A percentile compares a stretch with the other conserved stretches of the same genome.
These are phyloP conservation scores for Dinoponera quadriceps DNA, from an alignment of 1,140 invertebrate species.

Conservation along the genomic window DNA sequence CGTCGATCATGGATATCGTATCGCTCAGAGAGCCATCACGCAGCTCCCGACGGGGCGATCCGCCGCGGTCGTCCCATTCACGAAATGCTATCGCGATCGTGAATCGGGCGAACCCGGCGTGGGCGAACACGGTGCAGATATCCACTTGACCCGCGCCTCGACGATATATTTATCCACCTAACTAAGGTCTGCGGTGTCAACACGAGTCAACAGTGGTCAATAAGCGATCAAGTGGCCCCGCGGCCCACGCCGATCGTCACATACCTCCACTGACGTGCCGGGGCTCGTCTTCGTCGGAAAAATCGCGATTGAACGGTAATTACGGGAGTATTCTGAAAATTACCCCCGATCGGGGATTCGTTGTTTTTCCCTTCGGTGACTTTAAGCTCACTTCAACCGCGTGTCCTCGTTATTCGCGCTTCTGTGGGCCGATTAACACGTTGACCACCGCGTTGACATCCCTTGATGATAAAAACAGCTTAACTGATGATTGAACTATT, in stretches of 20 bases:
- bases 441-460: too few species aligned
- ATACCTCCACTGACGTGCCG: conserved; percentile 65
- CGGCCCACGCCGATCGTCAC: conserved; percentile 82
- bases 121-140: conserved; percentile 82
- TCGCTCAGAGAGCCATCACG: background rate
- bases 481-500: too few species aligned
- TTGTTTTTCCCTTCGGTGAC: too few species aligned
- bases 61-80: conserved; percentile 18
- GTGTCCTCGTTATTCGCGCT: too few species aligned
- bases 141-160: conserved; percentile 83
- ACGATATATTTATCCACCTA: conserved; percentile 84
- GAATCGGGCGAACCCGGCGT: conserved; percentile 77
- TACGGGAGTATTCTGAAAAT: background rate
- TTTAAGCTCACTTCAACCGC: too few species aligned
- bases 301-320: conserved; percentile 16
- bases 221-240: conserved; percentile 84
- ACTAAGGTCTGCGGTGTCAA: conserved; percentile 85
- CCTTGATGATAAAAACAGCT: too few species aligned
- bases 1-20: background rate
- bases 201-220: conserved; percentile 86
- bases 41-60: background rate
- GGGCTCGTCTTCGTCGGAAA: conserved; percentile 13
- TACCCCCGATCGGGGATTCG: too few species aligned
- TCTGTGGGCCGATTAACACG: too few species aligned
- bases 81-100: conserved; percentile 43